Conservation (phyloP, 2,797 vertebrate genomes). For the Calcarius lapponicus region DNA sequence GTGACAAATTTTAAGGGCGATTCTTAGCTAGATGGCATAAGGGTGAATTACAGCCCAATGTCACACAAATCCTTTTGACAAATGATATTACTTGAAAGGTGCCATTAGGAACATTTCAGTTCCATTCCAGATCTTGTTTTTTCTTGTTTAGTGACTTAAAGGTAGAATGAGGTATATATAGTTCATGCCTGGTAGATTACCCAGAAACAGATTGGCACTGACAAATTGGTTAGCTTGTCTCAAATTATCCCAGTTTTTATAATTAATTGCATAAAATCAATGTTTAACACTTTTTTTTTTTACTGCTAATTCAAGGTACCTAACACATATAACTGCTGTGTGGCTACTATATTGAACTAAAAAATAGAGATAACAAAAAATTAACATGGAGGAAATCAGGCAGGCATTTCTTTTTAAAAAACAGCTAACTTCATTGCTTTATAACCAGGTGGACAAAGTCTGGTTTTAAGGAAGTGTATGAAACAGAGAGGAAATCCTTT, state of each 20-base stretch:
- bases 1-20: not conserved
- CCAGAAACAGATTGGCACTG: not conserved
- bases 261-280: not conserved
- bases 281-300: not conserved
- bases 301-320: not conserved
- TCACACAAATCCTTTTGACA: not conserved
- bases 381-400: not conserved
- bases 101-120: not conserved
- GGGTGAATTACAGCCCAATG: not conserved
- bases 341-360: not conserved
- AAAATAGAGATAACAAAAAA: not conserved
- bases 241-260: not conserved
- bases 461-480: constrained; percentile 46
- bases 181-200: not conserved
- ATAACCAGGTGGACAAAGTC: constrained; percentile 46
- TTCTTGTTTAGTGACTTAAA: not conserved
- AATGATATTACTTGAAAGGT: not conserved
- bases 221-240: not conserved
- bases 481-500: constrained; percentile 63
- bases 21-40: not conserved
- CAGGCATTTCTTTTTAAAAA: constrained; percentile 25
- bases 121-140: not conserved
- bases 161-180: not conserved
- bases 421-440: constrained; percentile 41
- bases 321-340: not conserved